Percentiles rank a stretch among this genome's conserved stretches.
These are phyloP conservation scores for Campoplex nolae DNA, from an alignment of 2,888 invertebrate species.

Conservation along the genomic window DNA sequence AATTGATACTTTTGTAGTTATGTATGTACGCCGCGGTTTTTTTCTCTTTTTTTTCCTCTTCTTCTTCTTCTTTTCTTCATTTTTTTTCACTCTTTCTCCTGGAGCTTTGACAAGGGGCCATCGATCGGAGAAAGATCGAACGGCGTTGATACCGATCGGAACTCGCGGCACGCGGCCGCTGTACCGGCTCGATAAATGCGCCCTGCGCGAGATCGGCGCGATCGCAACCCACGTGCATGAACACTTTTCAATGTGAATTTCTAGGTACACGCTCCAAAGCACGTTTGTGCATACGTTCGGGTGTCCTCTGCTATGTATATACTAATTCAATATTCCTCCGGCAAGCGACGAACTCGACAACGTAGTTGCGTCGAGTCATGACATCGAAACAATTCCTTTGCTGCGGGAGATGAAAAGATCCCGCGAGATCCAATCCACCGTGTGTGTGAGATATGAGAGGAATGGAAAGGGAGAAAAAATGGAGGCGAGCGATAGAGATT, in stretches of 20 bases:
- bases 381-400: slow-evolving; percentile 79
- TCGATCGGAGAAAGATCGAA: slow-evolving; percentile 66
- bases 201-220: not conserved
- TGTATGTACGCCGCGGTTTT: slow-evolving; percentile 17
- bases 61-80: not conserved
- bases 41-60: not conserved
- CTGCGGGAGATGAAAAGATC: slow-evolving; percentile 62
- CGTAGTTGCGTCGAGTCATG: slow-evolving; percentile 77
- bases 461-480: not conserved
- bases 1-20: slow-evolving; percentile 43
- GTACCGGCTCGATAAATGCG: slow-evolving; percentile 54
- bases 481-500: slow-evolving; percentile 23
- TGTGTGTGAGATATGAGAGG: not conserved
- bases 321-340: slow-evolving; percentile 79
- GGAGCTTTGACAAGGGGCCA: slow-evolving; percentile 50
- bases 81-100: slow-evolving; percentile 8
- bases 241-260: not conserved
- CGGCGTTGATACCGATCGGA: slow-evolving; percentile 65
- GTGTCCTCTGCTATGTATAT: not conserved
- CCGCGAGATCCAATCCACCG: slow-evolving; percentile 44
- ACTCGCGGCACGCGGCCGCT: slow-evolving; percentile 64
- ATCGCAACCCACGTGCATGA: not conserved
- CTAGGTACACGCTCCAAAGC: not conserved
- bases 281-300: not conserved
- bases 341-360: slow-evolving; percentile 77